phyloP scores from a whole-genome alignment of 2,113 vertebrate genomes.

The Pungitius pungitius region DNA sequence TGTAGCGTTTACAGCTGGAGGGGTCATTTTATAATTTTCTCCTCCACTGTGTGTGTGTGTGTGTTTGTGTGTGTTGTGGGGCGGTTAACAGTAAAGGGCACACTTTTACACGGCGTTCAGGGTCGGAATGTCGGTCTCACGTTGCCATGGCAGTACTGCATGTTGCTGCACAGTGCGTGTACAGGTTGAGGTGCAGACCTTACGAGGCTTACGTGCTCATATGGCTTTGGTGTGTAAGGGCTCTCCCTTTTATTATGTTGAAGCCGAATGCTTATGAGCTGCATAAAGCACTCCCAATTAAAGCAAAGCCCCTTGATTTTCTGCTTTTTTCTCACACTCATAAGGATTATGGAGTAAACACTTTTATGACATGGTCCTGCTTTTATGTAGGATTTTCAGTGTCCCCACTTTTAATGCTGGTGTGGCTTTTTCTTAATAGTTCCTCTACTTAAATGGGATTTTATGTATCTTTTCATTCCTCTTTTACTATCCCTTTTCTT shows the following conservation, averaged over 20 bases:
- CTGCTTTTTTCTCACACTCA: slow-evolving; percentile 30
- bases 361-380: slow-evolving; percentile 33
- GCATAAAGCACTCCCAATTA: slow-evolving; percentile 52
- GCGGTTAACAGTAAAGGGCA: no score
- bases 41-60: slow-evolving; percentile 18
- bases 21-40: slow-evolving; percentile 58
- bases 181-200: slow-evolving; percentile 3
- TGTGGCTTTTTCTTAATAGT: slow-evolving; percentile 8
- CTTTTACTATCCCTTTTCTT: slow-evolving; percentile 18
- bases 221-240: slow-evolving; percentile 8
- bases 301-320: slow-evolving; percentile 41
- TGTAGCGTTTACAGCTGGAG: not conserved
- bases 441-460: slow-evolving; percentile 17
- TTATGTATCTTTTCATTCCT: slow-evolving; percentile 9
- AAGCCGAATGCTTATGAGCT: slow-evolving; percentile 31
- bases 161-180: slow-evolving; percentile 8
- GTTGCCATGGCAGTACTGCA: slow-evolving; percentile 8
- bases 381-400: slow-evolving; percentile 37
- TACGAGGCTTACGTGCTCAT: slow-evolving; percentile 13
- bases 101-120: no score
- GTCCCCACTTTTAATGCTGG: slow-evolving; percentile 5
- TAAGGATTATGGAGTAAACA: slow-evolving; percentile 47
- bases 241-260: slow-evolving; percentile 9
- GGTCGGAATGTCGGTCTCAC: not conserved
- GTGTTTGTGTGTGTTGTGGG: not conserved